A percentile compares a stretch with the other conserved stretches of the same genome.
phyloP scores from a whole-genome alignment of 2,113 vertebrate species.

The Vulpes lagopus region DNA sequence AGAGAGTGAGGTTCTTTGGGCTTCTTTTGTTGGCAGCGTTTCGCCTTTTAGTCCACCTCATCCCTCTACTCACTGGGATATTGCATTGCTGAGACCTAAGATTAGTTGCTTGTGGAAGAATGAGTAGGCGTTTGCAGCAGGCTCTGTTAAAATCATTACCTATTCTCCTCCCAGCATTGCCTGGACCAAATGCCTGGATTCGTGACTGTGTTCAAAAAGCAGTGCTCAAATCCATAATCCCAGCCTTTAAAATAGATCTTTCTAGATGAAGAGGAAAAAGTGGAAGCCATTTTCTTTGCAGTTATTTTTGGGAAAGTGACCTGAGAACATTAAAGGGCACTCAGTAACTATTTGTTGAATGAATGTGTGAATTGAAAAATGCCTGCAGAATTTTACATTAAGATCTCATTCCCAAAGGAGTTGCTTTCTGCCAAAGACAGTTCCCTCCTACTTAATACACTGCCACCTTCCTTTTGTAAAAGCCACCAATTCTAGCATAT shows the following conservation, averaged over 20 bases:
- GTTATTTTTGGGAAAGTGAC: constrained; percentile 62
- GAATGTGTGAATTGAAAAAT: constrained; percentile 58
- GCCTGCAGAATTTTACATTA: constrained; percentile 39
- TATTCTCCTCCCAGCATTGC: constrained; percentile 51
- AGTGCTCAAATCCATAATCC: constrained; percentile 54
- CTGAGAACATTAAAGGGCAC: constrained; percentile 49
- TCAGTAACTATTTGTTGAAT: constrained; percentile 39
- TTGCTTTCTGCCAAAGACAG: constrained; percentile 3
- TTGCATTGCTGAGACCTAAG: constrained; percentile 69
- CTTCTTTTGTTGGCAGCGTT: constrained; percentile 44
- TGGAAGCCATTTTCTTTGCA: constrained; percentile 44
- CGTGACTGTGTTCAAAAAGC: constrained; percentile 68
- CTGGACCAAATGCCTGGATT: constrained; percentile 71
- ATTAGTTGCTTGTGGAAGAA: constrained; percentile 71
- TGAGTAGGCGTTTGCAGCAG: constrained; percentile 62
- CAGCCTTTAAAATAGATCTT: constrained; percentile 62
- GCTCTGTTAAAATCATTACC: constrained; percentile 71
- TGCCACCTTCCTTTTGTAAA: constrained; percentile 24
- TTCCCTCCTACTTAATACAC: neutral
- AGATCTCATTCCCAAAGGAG: neutral
- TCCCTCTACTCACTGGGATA: constrained; percentile 4
- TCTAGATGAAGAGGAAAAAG: constrained; percentile 50
- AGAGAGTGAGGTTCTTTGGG: neutral
- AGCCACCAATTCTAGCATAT: neutral
- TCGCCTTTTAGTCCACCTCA: constrained; percentile 38